Base-by-base conservation (phyloP, 2,888 invertebrate genomes). In the Sympetrum striolatum region DNA sequence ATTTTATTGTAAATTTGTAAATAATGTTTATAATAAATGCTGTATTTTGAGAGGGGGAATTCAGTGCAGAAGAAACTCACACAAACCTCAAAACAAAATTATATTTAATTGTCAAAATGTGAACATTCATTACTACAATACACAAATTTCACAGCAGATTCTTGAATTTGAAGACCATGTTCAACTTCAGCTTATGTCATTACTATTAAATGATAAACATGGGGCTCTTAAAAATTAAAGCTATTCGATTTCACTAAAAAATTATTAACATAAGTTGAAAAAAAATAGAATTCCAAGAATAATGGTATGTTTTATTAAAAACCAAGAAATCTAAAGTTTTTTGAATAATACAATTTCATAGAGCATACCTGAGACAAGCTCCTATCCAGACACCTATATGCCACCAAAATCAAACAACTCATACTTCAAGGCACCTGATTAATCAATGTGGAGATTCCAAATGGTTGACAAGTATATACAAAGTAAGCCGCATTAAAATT, bases 371-470 rank as follows among this genome's bases (percentile, higher is more conserved):
- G 86, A 86, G 86, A 86, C 86, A 86, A 86, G 86, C 86, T 86
- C 86, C 86, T 86, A 86, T 86, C 86, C 86, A 86, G 86, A 86
- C 86, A 86, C 86, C 86, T 86, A 86, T 86, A 60, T 86, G 86
- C 86, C 86, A 86, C 86, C 86, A 86, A 86, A 86, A 86, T 86
- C 58, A 86, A 86, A 60, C 35, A 86, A 86, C 86, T 86, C 86
- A 86, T 86, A 86, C 86, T 86, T 86, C 86, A 86, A 86, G 86
- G 86, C 86, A 86, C 86, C 86, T 86, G 58, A 86, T 86, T 86
- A 86, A 86, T 86, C 86, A 86, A 86, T 86, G 86, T 86, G 86
- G 86, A 86, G 86, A 86, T 86, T 86, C 86, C 86, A 86, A 86
- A 86, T 86, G 86, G 86, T 35, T 60, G 86, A 86, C 86, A 86